phyloP scores from a whole-genome alignment of 1,140 invertebrate species.

The Uloborus diversus region DNA sequence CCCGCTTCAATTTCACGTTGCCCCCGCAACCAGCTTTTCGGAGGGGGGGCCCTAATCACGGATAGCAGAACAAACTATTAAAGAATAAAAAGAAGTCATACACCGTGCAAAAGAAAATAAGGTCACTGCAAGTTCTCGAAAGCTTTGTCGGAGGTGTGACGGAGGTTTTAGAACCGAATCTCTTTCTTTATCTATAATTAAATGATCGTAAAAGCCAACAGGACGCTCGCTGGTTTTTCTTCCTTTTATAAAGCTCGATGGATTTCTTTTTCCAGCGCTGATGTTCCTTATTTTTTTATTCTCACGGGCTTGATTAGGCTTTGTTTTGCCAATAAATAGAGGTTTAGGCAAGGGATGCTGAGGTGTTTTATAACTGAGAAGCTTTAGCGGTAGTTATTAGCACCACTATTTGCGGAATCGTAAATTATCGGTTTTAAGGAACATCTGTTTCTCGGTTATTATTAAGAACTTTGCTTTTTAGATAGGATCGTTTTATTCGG shows the following conservation, averaged over 20 bases:
- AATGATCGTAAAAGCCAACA: background rate
- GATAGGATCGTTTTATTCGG: background rate
- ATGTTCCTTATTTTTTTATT: background rate
- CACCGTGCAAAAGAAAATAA: background rate
- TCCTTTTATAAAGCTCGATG: background rate
- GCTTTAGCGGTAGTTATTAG: constrained; percentile 21
- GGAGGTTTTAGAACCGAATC: background rate
- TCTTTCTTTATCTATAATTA: background rate
- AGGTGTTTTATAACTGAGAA: constrained; percentile 18
- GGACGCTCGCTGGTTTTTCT: background rate
- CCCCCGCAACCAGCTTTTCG: too few relatives aligned
- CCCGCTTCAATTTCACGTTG: too few relatives aligned
- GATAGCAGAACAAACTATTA: too few relatives aligned
- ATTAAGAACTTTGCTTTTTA: background rate
- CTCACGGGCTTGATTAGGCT: constrained; percentile 15
- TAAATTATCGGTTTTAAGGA: constrained; percentile 45
- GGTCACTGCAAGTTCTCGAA: background rate
- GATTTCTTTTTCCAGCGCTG: background rate
- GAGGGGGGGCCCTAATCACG: too few relatives aligned
- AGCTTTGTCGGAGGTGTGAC: background rate
- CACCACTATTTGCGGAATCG: constrained; percentile 30
- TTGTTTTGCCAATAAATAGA: constrained; percentile 37
- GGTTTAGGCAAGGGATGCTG: background rate
- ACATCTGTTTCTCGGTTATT: constrained; percentile 34
- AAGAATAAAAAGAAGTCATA: too few relatives aligned